Conservation (phyloP, 2,797 vertebrate genomes). For the Rhinophrynus dorsalis region DNA sequence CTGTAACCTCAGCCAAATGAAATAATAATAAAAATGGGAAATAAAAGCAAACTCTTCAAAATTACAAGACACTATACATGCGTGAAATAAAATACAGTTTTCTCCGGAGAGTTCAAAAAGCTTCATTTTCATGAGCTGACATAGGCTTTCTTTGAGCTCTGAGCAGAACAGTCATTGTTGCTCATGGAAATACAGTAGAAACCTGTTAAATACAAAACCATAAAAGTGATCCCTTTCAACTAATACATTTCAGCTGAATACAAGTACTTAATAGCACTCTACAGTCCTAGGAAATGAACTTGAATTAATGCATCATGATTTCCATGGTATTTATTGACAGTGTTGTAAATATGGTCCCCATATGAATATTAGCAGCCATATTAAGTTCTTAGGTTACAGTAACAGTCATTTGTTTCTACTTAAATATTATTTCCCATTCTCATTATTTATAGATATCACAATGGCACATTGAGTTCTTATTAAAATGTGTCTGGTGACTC, state of each 20-base stretch:
- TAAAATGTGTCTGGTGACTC: conserved; percentile 14
- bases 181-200: conserved; percentile 11
- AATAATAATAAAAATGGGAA: conserved; percentile 30
- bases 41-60: conserved; percentile 34
- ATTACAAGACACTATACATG: conserved; percentile 33
- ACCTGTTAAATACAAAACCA: conserved; percentile 30
- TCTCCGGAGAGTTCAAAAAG: conserved; percentile 32
- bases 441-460: conserved; percentile 9
- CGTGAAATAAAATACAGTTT: conserved; percentile 25
- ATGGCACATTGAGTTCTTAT: background rate
- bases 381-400: conserved; percentile 7
- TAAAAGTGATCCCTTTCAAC: conserved; percentile 23
- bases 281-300: conserved; percentile 16
- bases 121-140: conserved; percentile 17
- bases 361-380: conserved; percentile 20
- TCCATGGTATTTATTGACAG: conserved; percentile 15
- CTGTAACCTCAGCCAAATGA: conserved; percentile 34
- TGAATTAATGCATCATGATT: conserved; percentile 12
- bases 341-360: conserved; percentile 4
- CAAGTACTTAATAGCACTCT: conserved; percentile 13
- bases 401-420: conserved; percentile 15
- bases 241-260: conserved; percentile 20
- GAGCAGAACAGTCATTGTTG: background rate
- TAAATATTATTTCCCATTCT: conserved; percentile 21
- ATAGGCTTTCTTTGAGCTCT: conserved; percentile 6